Base-by-base conservation (phyloP, 1,140 invertebrate species). In the Drosophila baimaii region DNA sequence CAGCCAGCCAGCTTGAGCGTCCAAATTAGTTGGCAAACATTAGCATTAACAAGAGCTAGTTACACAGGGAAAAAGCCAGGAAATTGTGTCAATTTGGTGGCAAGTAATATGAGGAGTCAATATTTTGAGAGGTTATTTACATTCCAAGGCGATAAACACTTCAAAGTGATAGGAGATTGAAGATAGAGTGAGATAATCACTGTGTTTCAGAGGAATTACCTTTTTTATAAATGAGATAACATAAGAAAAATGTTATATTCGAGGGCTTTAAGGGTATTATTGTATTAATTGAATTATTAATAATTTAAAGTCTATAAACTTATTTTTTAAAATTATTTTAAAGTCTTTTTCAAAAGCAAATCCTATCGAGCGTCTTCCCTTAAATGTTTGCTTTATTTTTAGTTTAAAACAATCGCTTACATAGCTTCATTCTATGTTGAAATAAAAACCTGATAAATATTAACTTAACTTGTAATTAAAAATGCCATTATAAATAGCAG, bases 11-110 rank as follows among this genome's bases (percentile, higher is more conserved):
- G 37, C 41, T 51, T 54, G 27, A 46, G 35, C 19, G 27, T 27
- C 33, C 57, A 72, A 64, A 64, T 63, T 78, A 63, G 58, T 35
- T 71, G 54, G 49, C 44, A 56, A 77, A 69, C 56, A 77, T 77
- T 25, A 37, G 47, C 23, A 39, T 58, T 51, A 72, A 58, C 52
- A 31, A 57, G n/a, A 35, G 41, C 21, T 39, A 17, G 19, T 49
- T 39, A 37, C 47, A 62, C 56, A 23, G 54, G 43, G 49, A 70
- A 44, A 55, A 73, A 31, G 15, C 15, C 29, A 15, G 21, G 9
- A 27, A 63, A 63, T 23, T 35, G 19, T 10, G 51, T 39, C 25
- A 63, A 41, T 58, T 10, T 19, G 10, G 52, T 52, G 49, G 29
- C 29, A 33, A 52, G 29, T 33, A 52, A 33, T 52, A 33, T 33